Evolutionary conservation across 2,113 vertebrate species (phyloP), one percentile per base, ranked within the genome.

Genomic region (Onychorhynchus coronatus): DNA sequence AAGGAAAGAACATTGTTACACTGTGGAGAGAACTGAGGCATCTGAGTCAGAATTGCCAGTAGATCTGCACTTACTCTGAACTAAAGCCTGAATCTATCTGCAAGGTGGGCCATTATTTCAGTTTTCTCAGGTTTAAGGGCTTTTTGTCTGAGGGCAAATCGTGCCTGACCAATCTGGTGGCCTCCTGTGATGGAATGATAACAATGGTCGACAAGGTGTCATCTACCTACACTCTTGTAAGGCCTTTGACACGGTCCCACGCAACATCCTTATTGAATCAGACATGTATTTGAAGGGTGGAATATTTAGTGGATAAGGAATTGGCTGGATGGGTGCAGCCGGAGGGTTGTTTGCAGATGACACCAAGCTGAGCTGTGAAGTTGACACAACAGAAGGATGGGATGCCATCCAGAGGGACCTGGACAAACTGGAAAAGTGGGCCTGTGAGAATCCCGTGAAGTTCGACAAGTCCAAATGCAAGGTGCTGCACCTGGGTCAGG

Each of bases 231-330:
- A 14, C n/a, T 67, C 52, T 30, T 46, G 33, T 74, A 17, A 46
- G 39, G 39, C 33, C 11, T 74, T 75, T 0, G 0, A 46, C 23
- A 17, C 33, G 15, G 23, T 53, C 8, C 33, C 13, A 6, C 58
- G 25, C 39, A 61, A 14, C 23, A 39, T 28, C 28, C 15, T 74
- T 59, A 30, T 18, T 82, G n/a, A 20, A 61, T 30, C 33, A 53
- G 13, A 25, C 5, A 3, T 39, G 33, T 15, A n/a, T 59, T 58
- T 1, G 3, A 63, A 39, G 28, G 12, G 10, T 63, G 47, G 24
- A 55, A 21, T 55, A 53, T 46, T 41, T 39, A 20, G 7, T 13
- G 15, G 15, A n/a, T 74, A 44, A 82, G 37, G 37, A 52, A 24
- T 67, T 46, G 33, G 12, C 44, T 46, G 15, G 8, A 8, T 82